phyloP scores from a whole-genome alignment of 2,888 invertebrate genomes.

The Nomada fucata region DNA sequence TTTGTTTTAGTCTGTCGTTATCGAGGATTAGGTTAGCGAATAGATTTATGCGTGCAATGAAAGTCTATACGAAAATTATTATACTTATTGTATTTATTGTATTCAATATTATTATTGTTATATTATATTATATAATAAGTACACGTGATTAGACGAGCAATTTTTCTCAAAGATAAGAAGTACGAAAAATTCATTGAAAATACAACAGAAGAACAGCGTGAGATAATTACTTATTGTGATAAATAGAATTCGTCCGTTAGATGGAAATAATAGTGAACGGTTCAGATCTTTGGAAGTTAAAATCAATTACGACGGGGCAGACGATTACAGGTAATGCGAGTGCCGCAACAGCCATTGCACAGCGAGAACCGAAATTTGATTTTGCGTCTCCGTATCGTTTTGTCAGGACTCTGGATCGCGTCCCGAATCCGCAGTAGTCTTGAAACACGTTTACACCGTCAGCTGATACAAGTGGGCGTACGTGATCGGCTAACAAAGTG shows the following conservation, averaged over 20 bases:
- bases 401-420: slow-evolving; percentile 37
- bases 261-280: not conserved
- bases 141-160: too few relatives aligned
- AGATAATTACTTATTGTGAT: not conserved
- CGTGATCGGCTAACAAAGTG: slow-evolving; percentile 54
- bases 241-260: too few relatives aligned
- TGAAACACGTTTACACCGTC: slow-evolving; percentile 50
- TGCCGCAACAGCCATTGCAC: slow-evolving; percentile 36
- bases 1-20: too few relatives aligned
- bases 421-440: slow-evolving; percentile 57
- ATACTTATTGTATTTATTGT: too few relatives aligned
- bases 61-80: too few relatives aligned
- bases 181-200: not conserved
- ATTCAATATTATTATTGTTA: too few relatives aligned
- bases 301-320: slow-evolving; percentile 6
- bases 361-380: slow-evolving; percentile 48
- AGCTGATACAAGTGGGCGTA: slow-evolving; percentile 60
- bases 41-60: too few relatives aligned
- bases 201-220: too few relatives aligned
- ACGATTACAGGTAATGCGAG: slow-evolving; percentile 23
- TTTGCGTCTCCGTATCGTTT: slow-evolving; percentile 41
- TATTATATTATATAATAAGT: too few relatives aligned
- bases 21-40: too few relatives aligned
- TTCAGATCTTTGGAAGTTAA: not conserved
- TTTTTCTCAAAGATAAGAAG: too few relatives aligned